Base-by-base conservation (phyloP, 1,140 invertebrate genomes). In the Octopus sinensis region DNA sequence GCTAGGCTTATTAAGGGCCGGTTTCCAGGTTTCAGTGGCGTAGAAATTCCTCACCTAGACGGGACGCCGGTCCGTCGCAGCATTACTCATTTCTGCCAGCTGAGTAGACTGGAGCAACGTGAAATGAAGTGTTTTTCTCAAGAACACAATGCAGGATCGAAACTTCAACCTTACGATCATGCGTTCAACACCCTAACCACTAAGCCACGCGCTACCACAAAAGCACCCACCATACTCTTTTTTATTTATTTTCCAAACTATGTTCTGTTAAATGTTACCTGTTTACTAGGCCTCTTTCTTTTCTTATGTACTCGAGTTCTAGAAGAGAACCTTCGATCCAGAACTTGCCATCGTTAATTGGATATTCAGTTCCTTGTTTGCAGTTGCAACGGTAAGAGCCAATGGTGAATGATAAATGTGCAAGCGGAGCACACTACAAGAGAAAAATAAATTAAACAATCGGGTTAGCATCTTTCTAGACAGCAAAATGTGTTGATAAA, bases 231-330 rank as follows among this genome's bases (percentile, higher is more conserved):
- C 56, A 62, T 17, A 62, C 9, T 62, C 30, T 43, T 43, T 43
- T 43, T 43, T 43, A 3, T 43, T 43, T 43, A 1, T 43, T 43
- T 43, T 43, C 0, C 6, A 43, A 12, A 1, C 0, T 6, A 53
- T 17, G 12, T 53, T 54, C 9, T 62, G 17, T 62, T 62, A 12
- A 62, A 62, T 62, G 56, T 83, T 84, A 87, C 87, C 84, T 85
- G 82, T 84, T 88, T 62, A 87, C 85, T 54, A 85, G 7, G 1
- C 86, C 85, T 73, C 73, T 80, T 7, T 51, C 43, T 79, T 87
- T 87, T 81, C 86, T 88, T 76, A 85, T 81, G 68, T 85, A 88
- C 73, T 88, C 87, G 17, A 84, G 51, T 56, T 88, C 87, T 23
- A 88, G 54, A 53, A 87, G 83, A 5, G 83, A 84, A 4, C 87